These are phyloP conservation scores for Zaprionus lachaisei DNA, from an alignment of 1,140 invertebrate species.

Conservation along the genomic window DNA sequence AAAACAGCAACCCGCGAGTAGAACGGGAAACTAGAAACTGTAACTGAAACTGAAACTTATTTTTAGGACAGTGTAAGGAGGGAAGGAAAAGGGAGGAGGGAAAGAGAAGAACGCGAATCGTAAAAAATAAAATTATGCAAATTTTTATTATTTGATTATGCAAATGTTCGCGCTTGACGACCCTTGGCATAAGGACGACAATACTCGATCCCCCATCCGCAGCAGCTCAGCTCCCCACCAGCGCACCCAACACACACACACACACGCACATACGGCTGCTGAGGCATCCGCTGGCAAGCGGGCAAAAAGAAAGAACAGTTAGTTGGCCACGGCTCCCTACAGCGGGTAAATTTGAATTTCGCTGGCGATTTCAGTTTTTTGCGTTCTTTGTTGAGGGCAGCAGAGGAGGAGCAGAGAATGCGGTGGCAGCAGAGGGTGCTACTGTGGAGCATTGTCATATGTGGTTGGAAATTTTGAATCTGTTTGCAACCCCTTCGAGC, in stretches of 20 bases:
- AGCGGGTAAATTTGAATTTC: slow-evolving; percentile 73
- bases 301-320: slow-evolving; percentile 60
- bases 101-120: slow-evolving; percentile 62
- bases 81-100: not conserved
- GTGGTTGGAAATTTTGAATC: slow-evolving; percentile 83
- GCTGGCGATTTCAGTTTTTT: slow-evolving; percentile 43
- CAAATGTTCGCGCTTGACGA: slow-evolving; percentile 84
- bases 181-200: slow-evolving; percentile 84
- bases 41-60: slow-evolving; percentile 63
- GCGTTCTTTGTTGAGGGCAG: not conserved
- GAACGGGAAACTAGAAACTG: slow-evolving; percentile 46
- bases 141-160: slow-evolving; percentile 85
- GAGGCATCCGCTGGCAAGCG: slow-evolving; percentile 59
- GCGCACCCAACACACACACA: slow-evolving; percentile 7
- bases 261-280: slow-evolving; percentile 48
- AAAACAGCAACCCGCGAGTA: slow-evolving; percentile 44
- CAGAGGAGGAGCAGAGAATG: not conserved
- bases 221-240: not conserved
- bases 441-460: slow-evolving; percentile 79
- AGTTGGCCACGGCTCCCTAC: slow-evolving; percentile 64
- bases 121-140: slow-evolving; percentile 84
- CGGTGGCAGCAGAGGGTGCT: slow-evolving; percentile 31
- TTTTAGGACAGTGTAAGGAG: not conserved
- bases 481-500: slow-evolving; percentile 83
- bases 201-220: slow-evolving; percentile 48